Conservation (phyloP, 2,888 invertebrate species). For the Atethmia centrago region DNA sequence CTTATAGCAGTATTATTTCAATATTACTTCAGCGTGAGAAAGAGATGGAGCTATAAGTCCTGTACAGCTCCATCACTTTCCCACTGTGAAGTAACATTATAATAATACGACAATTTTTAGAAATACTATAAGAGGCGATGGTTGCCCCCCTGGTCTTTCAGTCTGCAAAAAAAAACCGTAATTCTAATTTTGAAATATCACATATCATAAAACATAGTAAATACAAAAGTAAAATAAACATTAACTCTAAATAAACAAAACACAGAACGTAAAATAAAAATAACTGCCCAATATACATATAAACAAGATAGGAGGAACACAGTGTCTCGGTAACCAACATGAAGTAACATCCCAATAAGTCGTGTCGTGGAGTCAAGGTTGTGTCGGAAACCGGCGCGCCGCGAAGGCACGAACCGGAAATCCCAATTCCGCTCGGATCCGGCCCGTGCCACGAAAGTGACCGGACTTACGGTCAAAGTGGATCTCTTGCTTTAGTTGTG, state of each 20-base stretch:
- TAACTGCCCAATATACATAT: background rate
- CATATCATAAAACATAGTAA: background rate
- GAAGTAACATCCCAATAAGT: conserved; percentile 20
- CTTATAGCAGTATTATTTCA: no score
- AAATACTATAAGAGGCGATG: no score
- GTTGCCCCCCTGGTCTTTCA: background rate
- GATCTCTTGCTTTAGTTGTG: background rate
- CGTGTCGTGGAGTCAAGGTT: conserved; percentile 29
- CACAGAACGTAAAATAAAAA: background rate
- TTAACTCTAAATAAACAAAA: background rate
- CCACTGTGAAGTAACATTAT: no score
- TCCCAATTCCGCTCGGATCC: conserved; percentile 56
- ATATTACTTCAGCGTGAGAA: no score
- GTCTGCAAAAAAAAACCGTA: background rate
- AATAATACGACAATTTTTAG: no score
- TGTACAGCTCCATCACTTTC: no score
- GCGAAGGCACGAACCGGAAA: conserved; percentile 65
- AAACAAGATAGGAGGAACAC: conserved; percentile 8
- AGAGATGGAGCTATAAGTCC: no score
- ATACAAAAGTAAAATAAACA: background rate
- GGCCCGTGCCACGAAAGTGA: conserved; percentile 35
- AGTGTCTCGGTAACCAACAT: conserved; percentile 1
- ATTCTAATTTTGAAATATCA: background rate
- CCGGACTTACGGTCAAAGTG: conserved; percentile 32
- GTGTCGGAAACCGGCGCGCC: conserved; percentile 45